A percentile compares a stretch with the other conserved stretches of the same genome.
Conservation (phyloP, 2,797 vertebrate species). For the Mus caroli region DNA sequence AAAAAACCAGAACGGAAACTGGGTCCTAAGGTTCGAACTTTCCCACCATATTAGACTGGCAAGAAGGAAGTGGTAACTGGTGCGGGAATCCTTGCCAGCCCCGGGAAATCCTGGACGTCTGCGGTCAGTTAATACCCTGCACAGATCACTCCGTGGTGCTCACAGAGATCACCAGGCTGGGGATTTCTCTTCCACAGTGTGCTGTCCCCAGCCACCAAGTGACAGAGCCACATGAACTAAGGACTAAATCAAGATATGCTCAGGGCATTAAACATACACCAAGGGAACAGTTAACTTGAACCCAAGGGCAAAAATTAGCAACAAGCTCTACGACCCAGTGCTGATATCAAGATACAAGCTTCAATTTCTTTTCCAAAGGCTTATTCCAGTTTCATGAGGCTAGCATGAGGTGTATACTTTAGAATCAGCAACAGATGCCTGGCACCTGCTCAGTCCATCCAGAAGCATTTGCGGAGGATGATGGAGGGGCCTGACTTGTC, state of each 20-base stretch:
- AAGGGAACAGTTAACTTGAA: background rate
- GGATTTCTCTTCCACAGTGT: background rate
- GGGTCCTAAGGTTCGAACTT: background rate
- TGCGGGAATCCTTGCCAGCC: background rate
- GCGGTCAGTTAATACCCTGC: background rate
- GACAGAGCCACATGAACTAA: background rate
- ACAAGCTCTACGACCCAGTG: background rate
- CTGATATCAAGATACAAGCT: background rate
- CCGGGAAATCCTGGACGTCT: background rate
- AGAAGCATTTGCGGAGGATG: background rate
- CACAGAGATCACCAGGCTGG: background rate
- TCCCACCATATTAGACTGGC: background rate
- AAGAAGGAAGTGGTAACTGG: background rate
- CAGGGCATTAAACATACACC: background rate
- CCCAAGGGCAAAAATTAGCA: background rate
- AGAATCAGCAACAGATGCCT: background rate
- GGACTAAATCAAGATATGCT: background rate
- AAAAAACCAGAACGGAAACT: background rate
- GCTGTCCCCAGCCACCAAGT: background rate
- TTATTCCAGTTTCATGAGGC: background rate
- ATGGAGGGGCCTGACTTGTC: background rate
- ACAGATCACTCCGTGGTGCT: background rate
- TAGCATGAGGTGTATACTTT: background rate
- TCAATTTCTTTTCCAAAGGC: background rate
- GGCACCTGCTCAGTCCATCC: background rate